Evolutionary conservation across 2,113 vertebrate genomes (phyloP).

Genomic region (Psophia crepitans): DNA sequence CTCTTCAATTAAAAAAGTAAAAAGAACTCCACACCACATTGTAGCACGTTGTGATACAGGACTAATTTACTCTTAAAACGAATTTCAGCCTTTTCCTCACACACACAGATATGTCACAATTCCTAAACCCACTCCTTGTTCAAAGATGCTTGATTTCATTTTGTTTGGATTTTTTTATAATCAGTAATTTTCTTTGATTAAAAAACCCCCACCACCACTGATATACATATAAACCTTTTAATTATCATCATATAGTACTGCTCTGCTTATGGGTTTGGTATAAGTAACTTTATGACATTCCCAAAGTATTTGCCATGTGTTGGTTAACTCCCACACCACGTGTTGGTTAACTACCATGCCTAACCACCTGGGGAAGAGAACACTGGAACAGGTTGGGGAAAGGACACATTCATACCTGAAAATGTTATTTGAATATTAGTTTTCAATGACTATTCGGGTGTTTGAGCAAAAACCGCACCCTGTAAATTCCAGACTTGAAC

Average conservation of each 20-base stretch:
- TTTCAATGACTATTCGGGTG: neutral
- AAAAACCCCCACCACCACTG: neutral
- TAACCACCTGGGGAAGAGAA: neutral
- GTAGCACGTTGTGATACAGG: neutral
- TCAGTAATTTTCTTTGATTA: neutral
- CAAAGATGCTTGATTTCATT: neutral
- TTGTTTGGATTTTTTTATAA: neutral
- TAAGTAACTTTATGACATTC: neutral
- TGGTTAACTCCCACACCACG: neutral
- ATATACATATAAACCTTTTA: neutral
- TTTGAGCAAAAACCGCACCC: neutral
- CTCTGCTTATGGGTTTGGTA: fast-evolving
- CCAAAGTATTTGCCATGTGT: neutral
- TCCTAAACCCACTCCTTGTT: neutral
- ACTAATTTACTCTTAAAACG: neutral
- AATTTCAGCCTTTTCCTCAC: neutral
- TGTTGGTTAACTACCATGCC: neutral
- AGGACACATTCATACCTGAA: neutral
- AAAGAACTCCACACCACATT: neutral
- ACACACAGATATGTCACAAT: neutral
- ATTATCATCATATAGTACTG: neutral
- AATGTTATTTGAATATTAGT: neutral
- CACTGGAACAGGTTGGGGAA: neutral
- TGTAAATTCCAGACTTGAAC: neutral
- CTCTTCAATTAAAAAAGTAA: neutral